Percentiles rank a stretch among this genome's conserved stretches.
phyloP scores from a whole-genome alignment of 2,797 vertebrate genomes.

The Sylvilagus floridanus region DNA sequence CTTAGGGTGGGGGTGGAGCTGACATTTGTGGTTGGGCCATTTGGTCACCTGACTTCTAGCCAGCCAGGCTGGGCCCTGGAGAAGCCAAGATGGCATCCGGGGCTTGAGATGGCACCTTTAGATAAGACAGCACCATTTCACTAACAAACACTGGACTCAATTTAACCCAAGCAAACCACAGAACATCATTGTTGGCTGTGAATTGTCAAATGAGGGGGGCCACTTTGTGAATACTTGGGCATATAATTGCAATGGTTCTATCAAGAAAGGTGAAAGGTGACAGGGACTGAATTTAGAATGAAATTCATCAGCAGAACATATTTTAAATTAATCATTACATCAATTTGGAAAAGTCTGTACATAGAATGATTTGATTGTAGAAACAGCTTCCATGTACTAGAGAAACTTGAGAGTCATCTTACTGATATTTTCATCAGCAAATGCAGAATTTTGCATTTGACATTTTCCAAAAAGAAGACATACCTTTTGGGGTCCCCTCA shows the following conservation, averaged over 20 bases:
- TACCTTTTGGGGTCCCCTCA: neutral
- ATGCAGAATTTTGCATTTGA: constrained; percentile 40
- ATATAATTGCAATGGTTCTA: neutral
- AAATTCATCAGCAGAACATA: constrained; percentile 39
- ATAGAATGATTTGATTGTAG: neutral
- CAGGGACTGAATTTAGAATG: neutral
- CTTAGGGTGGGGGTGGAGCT: too few relatives aligned
- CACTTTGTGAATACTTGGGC: neutral
- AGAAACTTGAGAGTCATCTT: neutral
- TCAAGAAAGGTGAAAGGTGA: neutral
- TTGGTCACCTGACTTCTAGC: too few relatives aligned
- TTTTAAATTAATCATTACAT: constrained; percentile 12
- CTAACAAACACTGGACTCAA: neutral
- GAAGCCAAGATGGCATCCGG: too few relatives aligned
- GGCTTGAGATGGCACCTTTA: too few relatives aligned
- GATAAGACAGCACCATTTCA: too few relatives aligned
- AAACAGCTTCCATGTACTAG: neutral
- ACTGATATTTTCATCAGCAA: constrained; percentile 36
- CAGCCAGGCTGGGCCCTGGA: too few relatives aligned
- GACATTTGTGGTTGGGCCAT: too few relatives aligned
- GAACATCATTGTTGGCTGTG: neutral
- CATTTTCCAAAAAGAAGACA: constrained; percentile 18
- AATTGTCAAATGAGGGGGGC: neutral
- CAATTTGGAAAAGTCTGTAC: constrained; percentile 38
- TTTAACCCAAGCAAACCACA: neutral